A percentile compares a stretch with the other conserved stretches of the same genome.
phyloP scores from a whole-genome alignment of 2,888 invertebrate genomes.

The Ophioninae sp. region DNA sequence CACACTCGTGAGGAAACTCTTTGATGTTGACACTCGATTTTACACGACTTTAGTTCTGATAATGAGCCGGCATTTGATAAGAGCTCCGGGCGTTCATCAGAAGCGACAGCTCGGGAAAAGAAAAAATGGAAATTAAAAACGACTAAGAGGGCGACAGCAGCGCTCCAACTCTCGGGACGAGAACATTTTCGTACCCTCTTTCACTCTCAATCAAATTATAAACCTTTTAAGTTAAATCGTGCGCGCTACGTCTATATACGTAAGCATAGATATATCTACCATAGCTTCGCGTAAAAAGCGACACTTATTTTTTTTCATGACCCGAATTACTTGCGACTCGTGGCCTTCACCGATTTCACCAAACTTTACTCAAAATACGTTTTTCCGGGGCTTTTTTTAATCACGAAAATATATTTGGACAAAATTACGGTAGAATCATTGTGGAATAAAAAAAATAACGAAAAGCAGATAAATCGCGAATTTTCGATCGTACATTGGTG shows the following conservation, averaged over 20 bases:
- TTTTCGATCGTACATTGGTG: too few relatives aligned
- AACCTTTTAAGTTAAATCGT: constrained; percentile 45
- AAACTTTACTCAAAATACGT: not conserved
- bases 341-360: not conserved
- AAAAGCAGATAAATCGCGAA: too few relatives aligned
- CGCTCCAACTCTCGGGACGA: constrained; percentile 19
- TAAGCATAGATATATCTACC: not conserved
- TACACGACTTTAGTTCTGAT: constrained; percentile 40
- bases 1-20: constrained; percentile 8
- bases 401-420: not conserved
- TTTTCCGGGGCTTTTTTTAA: not conserved
- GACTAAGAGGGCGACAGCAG: constrained; percentile 15
- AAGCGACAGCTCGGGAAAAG: constrained; percentile 32
- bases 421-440: not conserved
- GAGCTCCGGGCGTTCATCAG: constrained; percentile 1
- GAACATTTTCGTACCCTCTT: constrained; percentile 42
- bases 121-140: constrained; percentile 25
- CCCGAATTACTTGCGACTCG: constrained; percentile 3
- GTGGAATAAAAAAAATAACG: too few relatives aligned
- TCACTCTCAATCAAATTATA: constrained; percentile 53
- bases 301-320: constrained; percentile 14
- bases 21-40: constrained; percentile 42
- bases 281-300: not conserved
- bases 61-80: constrained; percentile 37
- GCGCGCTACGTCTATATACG: not conserved